A percentile compares a stretch with the other conserved stretches of the same genome.
phyloP scores from a whole-genome alignment of 2,888 invertebrate species.

The Eupithecia exiguata region DNA sequence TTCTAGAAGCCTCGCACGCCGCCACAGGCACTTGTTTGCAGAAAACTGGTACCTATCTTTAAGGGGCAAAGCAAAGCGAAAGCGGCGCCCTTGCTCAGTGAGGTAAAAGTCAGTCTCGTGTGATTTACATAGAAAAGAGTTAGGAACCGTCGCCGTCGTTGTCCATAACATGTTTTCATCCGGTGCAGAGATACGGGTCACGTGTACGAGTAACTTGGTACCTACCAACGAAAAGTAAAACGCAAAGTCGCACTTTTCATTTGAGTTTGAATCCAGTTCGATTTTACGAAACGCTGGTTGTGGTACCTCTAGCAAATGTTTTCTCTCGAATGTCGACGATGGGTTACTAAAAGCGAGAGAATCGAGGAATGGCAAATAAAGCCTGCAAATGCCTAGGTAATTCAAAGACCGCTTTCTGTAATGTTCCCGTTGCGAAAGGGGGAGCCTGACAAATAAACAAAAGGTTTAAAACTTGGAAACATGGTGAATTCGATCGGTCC shows the following conservation, averaged over 20 bases:
- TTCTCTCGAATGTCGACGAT: not conserved
- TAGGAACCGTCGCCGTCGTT: too few species aligned
- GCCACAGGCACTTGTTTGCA: constrained; percentile 9
- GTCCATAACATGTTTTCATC: too few species aligned
- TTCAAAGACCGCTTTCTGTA: constrained; percentile 10
- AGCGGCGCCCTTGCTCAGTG: not conserved
- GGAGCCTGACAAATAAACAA: constrained; percentile 14
- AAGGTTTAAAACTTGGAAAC: constrained; percentile 1
- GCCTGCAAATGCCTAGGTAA: not conserved
- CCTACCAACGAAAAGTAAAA: too few species aligned
- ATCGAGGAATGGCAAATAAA: constrained; percentile 6
- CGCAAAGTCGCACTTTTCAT: too few species aligned
- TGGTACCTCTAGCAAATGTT: not conserved
- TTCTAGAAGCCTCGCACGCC: not conserved
- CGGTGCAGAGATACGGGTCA: too few species aligned
- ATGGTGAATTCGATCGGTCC: not conserved
- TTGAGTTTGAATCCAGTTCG: not conserved
- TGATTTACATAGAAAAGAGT: too few species aligned
- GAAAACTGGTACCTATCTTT: not conserved
- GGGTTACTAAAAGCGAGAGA: not conserved
- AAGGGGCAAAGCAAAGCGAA: not conserved
- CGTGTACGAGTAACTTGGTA: too few species aligned
- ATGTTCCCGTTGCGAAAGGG: constrained; percentile 12
- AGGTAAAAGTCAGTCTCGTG: not conserved
- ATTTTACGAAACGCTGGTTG: not conserved